Evolutionary conservation across 2,888 invertebrate genomes (phyloP).

Genomic region (Rhagophthalmus giganteus): DNA sequence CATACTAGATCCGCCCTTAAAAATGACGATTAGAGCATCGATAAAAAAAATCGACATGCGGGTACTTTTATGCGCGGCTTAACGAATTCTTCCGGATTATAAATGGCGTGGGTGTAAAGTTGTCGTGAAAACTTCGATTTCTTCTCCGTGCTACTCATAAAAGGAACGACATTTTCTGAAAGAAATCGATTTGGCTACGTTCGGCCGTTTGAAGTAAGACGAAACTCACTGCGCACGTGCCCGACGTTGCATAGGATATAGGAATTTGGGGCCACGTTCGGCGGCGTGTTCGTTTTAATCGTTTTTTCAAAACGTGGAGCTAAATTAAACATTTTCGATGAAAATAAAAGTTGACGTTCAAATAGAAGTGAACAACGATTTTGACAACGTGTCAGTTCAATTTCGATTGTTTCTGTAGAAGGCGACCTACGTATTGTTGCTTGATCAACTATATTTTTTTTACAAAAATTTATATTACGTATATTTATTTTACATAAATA

Average conservation of each 20-base stretch:
- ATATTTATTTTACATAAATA: no score
- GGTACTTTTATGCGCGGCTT: background rate
- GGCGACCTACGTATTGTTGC: no score
- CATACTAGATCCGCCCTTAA: slow-evolving; percentile 40
- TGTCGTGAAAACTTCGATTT: background rate
- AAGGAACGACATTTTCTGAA: slow-evolving; percentile 36
- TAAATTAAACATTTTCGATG: slow-evolving; percentile 33
- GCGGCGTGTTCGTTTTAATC: slow-evolving; percentile 25
- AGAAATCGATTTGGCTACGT: slow-evolving; percentile 4
- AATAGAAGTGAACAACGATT: no score
- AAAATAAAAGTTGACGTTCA: no score
- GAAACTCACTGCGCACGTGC: background rate
- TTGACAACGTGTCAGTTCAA: no score
- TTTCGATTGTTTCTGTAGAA: no score
- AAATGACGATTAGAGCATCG: no score
- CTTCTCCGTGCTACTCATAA: slow-evolving; percentile 30
- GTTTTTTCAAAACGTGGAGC: slow-evolving; percentile 24
- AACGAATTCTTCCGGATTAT: slow-evolving; percentile 1
- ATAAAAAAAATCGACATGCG: background rate
- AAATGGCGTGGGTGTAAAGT: background rate
- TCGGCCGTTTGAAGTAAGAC: background rate
- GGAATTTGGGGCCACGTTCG: slow-evolving; percentile 32
- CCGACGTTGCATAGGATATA: slow-evolving; percentile 25
- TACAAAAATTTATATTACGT: no score
- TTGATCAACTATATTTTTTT: no score